phyloP scores from a whole-genome alignment of 2,888 invertebrate species.

The Syritta pipiens region DNA sequence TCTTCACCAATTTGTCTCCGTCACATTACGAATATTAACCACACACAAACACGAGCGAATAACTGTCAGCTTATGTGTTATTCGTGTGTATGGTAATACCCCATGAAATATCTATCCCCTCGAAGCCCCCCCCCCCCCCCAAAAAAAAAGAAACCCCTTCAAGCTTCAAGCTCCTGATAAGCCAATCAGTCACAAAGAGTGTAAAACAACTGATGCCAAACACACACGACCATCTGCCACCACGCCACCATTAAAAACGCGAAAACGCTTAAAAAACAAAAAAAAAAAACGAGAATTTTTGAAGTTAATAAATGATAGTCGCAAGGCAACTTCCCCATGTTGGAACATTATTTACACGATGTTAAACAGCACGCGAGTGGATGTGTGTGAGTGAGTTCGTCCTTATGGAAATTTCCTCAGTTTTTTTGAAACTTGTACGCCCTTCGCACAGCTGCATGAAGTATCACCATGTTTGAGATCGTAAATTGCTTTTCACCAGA shows the following conservation, averaged over 20 bases:
- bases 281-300: too few relatives aligned
- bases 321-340: slow-evolving; percentile 41
- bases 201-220: slow-evolving; percentile 36
- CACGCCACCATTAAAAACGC: slow-evolving; percentile 18
- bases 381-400: neutral
- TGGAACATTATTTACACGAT: slow-evolving; percentile 58
- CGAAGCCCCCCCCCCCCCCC: neutral
- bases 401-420: too few relatives aligned
- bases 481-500: slow-evolving; percentile 9
- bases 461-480: slow-evolving; percentile 8
- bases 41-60: slow-evolving; percentile 21
- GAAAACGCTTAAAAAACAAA: slow-evolving; percentile 46
- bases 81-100: slow-evolving; percentile 43
- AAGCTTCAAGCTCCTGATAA: slow-evolving; percentile 35
- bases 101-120: slow-evolving; percentile 52
- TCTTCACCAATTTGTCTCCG: slow-evolving; percentile 53
- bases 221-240: slow-evolving; percentile 44
- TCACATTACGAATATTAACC: slow-evolving; percentile 39
- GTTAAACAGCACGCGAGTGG: slow-evolving; percentile 27
- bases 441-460: neutral
- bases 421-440: too few relatives aligned
- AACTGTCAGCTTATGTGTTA: slow-evolving; percentile 50
- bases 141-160: slow-evolving; percentile 8
- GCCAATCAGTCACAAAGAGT: slow-evolving; percentile 61
- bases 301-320: slow-evolving; percentile 66